A percentile compares a stretch with the other conserved stretches of the same genome.
phyloP scores from a whole-genome alignment of 2,113 vertebrate genomes.

The Chaetops frenatus region DNA sequence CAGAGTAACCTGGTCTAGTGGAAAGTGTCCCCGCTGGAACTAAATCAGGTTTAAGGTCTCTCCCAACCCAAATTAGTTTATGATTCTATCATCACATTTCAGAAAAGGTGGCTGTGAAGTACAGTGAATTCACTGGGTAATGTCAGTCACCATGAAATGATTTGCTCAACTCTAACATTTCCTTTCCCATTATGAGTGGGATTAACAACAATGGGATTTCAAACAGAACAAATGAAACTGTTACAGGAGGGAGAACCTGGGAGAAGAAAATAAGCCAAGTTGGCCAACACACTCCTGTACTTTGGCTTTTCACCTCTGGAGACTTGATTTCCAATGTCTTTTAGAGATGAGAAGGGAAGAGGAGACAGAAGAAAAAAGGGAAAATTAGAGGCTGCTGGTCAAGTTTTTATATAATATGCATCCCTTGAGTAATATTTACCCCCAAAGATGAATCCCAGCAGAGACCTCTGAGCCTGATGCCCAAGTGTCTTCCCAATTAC shows the following conservation, averaged over 20 bases:
- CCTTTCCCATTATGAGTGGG: neutral
- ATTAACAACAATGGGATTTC: neutral
- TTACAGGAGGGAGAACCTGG: neutral
- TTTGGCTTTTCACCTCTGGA: neutral
- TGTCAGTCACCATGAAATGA: neutral
- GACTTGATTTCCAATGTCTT: neutral
- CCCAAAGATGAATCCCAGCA: neutral
- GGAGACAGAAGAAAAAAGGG: neutral
- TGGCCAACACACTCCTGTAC: neutral
- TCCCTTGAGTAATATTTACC: neutral
- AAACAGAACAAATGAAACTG: neutral
- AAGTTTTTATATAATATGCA: fast-evolving
- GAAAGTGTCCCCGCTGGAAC: neutral
- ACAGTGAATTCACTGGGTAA: neutral
- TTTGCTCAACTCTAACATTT: neutral
- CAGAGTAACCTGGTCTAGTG: neutral
- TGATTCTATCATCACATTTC: neutral
- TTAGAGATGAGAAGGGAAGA: neutral
- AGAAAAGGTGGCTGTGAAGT: neutral
- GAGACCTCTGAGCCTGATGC: neutral
- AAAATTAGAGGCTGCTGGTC: neutral
- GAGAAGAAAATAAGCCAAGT: neutral
- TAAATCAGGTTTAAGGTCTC: neutral
- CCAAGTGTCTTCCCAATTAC: neutral
- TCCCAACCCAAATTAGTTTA: neutral